phyloP scores from a whole-genome alignment of 92 coral and sea anemone species.

The Metridium senile region DNA sequence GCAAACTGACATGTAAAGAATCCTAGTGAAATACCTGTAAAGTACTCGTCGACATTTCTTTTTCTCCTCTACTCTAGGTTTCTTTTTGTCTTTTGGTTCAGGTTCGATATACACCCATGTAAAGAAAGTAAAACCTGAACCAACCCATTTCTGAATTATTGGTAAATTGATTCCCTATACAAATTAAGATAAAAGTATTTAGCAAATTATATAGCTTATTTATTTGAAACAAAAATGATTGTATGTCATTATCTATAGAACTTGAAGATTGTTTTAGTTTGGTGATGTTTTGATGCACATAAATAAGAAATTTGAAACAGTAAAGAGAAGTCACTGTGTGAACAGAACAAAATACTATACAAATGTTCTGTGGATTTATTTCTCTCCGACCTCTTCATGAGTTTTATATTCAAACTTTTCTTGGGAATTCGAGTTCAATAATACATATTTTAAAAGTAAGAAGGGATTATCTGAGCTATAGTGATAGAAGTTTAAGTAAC shows the following conservation, averaged over 20 bases:
- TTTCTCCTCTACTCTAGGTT: slow-evolving; percentile 19
- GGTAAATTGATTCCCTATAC: slow-evolving; percentile 82
- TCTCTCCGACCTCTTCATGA: too few species aligned
- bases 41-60: slow-evolving; percentile 69
- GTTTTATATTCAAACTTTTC: too few species aligned
- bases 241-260: too few species aligned
- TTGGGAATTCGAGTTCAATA: neutral
- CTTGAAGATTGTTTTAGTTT: too few species aligned
- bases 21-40: slow-evolving; percentile 58
- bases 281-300: too few species aligned
- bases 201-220: too few species aligned
- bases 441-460: neutral
- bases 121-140: slow-evolving; percentile 87
- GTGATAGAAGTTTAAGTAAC: slow-evolving; percentile 12
- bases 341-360: too few species aligned
- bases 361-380: too few species aligned
- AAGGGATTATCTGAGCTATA: neutral
- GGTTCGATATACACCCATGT: slow-evolving; percentile 87
- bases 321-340: too few species aligned
- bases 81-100: slow-evolving; percentile 24
- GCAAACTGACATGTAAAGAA: neutral
- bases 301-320: too few species aligned
- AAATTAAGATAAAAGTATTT: neutral
- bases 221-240: too few species aligned
- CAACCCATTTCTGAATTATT: slow-evolving; percentile 83